Evolutionary conservation across 2,797 vertebrate species (phyloP), one percentile per base, ranked within the genome.

Genomic region (Bradypodion ventrale): DNA sequence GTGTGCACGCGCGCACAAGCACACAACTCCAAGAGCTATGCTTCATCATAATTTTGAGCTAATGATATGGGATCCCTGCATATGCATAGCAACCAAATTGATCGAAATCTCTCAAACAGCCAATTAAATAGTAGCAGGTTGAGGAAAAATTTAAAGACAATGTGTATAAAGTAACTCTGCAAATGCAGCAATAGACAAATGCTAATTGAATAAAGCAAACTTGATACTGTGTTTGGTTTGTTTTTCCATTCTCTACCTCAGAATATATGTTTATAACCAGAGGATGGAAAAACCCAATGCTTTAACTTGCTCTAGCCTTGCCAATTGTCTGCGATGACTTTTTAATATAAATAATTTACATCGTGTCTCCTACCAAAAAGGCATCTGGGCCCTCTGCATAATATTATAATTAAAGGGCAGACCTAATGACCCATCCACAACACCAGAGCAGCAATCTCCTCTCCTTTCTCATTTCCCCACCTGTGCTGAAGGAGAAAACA

Each of bases 331-430:
- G 87, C 79, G 83, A 77, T 74, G 62, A 83, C 49, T 86, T 59
- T 89, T 84, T 89, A 87, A 85, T 87, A 80, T 89, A 93, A 93
- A 91, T 90, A 89, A 93, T 93, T 92, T 84, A 91, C 40, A 83
- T 80, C 21, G 37, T 77, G 62, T 77, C 65, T 87, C 70, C 74
- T 1, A 2, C 84, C 80, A 90, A 88, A 75, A 89, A 80, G 73
- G 78, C 93, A 94, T 90, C 93, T 93, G 94, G 91, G 89, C 83
- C 89, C 85, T 84, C 37, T 77, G 2, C 70, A 75, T 84, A 86
- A 79, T 85, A 73, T 85, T 66, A 73, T 87, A 88, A 85, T 83
- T 69, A 80, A 88, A 76, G 59, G 63, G 42, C 84, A 82, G 42
- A 76, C 89, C 88, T 89, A 91, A 91, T 84, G 86, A 91, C 88